Conservation (phyloP, 2,888 invertebrate species). For the Asteroscopus sphinx region DNA sequence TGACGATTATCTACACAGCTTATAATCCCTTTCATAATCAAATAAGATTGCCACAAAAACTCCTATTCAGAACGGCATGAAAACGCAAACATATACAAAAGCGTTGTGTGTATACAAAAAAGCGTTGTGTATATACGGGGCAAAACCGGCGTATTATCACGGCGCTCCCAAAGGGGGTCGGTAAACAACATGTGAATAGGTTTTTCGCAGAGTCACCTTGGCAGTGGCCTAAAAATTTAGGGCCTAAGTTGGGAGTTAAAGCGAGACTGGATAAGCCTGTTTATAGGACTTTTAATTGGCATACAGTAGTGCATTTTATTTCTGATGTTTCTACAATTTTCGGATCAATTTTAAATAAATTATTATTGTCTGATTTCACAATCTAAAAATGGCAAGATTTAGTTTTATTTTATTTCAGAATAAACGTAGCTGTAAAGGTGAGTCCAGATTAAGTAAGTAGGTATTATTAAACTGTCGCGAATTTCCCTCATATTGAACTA, state of each 20-base stretch:
- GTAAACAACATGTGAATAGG: slow-evolving; percentile 59
- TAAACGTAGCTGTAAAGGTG: no score
- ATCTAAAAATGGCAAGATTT: no score
- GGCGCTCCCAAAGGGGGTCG: slow-evolving; percentile 33
- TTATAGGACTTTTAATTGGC: neutral
- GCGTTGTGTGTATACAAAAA: slow-evolving; percentile 21
- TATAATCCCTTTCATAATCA: slow-evolving; percentile 11
- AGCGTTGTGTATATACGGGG: slow-evolving; percentile 15
- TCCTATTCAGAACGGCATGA: slow-evolving; percentile 35
- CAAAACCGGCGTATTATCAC: slow-evolving; percentile 34
- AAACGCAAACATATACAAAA: slow-evolving; percentile 52
- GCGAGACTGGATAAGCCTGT: slow-evolving; percentile 18
- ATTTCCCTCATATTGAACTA: no score
- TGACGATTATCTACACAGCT: neutral
- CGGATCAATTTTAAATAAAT: no score
- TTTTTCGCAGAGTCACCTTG: slow-evolving; percentile 64
- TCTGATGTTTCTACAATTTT: no score
- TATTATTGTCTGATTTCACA: no score
- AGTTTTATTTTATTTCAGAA: no score
- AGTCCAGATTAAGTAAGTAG: no score
- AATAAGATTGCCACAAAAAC: slow-evolving; percentile 37
- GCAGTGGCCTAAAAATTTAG: slow-evolving; percentile 39
- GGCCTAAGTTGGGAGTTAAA: slow-evolving; percentile 17
- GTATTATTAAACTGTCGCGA: no score
- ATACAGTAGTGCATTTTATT: no score